A percentile compares a stretch with the other conserved stretches of the same genome.
phyloP scores from a whole-genome alignment of 1,140 invertebrate species.

The Drosophila insularis region DNA sequence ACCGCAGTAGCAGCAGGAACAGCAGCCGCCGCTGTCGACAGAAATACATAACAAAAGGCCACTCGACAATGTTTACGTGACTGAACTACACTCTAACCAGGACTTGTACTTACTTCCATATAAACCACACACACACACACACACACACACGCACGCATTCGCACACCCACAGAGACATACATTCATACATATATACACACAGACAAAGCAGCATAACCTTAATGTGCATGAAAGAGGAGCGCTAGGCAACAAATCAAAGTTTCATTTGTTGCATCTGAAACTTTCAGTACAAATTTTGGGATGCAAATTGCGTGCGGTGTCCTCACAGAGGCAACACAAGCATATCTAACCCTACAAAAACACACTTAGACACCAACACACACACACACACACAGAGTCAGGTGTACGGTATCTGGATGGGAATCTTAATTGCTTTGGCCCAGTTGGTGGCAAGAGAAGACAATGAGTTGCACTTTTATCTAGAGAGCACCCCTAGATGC shows the following conservation, averaged over 20 bases:
- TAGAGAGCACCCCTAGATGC: not conserved
- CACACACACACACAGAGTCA: not conserved
- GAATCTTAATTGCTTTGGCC: conserved; percentile 57
- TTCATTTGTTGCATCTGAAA: conserved; percentile 61
- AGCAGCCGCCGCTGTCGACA: conserved; percentile 10
- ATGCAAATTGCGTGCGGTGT: conserved; percentile 52
- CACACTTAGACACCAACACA: conserved; percentile 11
- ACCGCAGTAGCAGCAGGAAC: conserved; percentile 15
- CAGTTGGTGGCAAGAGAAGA: conserved; percentile 19
- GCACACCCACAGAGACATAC: too few species aligned
- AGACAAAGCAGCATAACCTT: conserved; percentile 36
- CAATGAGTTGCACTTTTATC: conserved; percentile 30
- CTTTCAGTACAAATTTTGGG: conserved; percentile 51
- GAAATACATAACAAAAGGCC: conserved; percentile 7
- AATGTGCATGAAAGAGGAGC: conserved; percentile 52
- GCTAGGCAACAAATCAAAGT: conserved; percentile 58
- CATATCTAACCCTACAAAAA: not conserved
- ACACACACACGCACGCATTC: not conserved
- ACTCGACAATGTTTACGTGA: conserved; percentile 48
- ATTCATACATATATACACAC: not conserved
- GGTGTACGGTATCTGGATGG: conserved; percentile 28
- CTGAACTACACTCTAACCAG: conserved; percentile 25
- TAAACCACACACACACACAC: not conserved
- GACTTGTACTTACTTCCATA: not conserved
- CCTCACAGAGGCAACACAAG: conserved; percentile 15